Evolutionary conservation across 1,140 invertebrate species (phyloP).

Genomic region (Aphidius ervi): DNA sequence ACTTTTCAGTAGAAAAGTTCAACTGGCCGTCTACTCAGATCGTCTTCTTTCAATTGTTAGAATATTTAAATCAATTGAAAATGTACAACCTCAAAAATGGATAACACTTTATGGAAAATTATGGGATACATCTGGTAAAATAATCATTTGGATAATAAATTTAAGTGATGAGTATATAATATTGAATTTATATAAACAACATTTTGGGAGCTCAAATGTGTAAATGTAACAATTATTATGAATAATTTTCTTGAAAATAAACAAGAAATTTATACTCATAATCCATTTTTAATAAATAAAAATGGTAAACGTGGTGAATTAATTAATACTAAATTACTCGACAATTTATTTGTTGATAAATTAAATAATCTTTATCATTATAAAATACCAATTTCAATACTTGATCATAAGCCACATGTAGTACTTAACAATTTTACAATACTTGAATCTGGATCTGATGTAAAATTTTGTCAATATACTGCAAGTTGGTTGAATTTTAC

Average conservation of each 20-base stretch:
- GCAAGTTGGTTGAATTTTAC: constrained; percentile 22
- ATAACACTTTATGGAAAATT: background rate
- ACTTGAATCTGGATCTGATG: constrained; percentile 16
- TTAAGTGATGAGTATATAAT: background rate
- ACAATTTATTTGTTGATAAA: constrained; percentile 23
- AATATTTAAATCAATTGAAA: background rate
- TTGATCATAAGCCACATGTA: constrained; percentile 15
- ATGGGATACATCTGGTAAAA: constrained; percentile 5
- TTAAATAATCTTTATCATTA: constrained; percentile 19
- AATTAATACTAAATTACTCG: background rate
- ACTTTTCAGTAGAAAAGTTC: too few species aligned
- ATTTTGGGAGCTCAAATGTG: constrained; percentile 12
- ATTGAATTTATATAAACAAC: constrained; percentile 3
- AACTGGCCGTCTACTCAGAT: too few species aligned
- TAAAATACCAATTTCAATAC: constrained; percentile 14
- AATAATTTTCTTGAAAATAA: too few species aligned
- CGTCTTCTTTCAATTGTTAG: background rate
- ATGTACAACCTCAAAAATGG: constrained; percentile 9
- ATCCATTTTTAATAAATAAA: constrained; percentile 16
- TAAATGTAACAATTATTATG: background rate
- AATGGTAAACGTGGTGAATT: constrained; percentile 3
- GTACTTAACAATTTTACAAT: background rate
- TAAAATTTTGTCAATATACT: constrained; percentile 10
- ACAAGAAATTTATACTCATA: constrained; percentile 11
- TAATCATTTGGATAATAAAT: constrained; percentile 12